Evolutionary conservation across 2,113 vertebrate species (phyloP).

Genomic region (Ctenomys sociabilis): DNA sequence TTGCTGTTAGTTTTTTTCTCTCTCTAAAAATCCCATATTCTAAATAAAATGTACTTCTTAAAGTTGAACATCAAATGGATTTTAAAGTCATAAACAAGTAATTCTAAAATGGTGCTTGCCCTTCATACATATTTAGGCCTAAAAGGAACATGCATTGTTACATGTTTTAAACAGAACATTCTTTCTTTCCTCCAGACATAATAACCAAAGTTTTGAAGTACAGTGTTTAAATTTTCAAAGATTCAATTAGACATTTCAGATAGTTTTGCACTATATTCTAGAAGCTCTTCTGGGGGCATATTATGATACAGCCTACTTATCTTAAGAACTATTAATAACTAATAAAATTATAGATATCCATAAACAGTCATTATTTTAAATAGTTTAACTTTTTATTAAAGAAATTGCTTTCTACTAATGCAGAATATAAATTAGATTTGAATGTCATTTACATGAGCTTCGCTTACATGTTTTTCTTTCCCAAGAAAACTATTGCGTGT

Average conservation of each 20-base stretch:
- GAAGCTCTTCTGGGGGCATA: not conserved
- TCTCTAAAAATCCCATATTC: slow-evolving; percentile 17
- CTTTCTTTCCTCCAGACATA: not conserved
- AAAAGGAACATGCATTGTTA: not conserved
- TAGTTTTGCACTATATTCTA: not conserved
- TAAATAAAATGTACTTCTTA: slow-evolving; percentile 29
- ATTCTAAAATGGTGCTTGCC: not conserved
- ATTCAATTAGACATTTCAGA: not conserved
- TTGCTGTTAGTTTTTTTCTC: not conserved
- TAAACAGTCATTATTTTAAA: not conserved
- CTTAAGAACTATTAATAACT: not conserved
- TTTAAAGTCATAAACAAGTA: slow-evolving; percentile 5
- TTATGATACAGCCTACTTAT: not conserved
- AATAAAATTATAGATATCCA: too few relatives aligned
- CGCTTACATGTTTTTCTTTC: not conserved
- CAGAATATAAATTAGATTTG: slow-evolving; percentile 30
- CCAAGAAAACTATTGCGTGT: not conserved
- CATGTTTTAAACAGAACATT: not conserved
- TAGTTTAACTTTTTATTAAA: not conserved
- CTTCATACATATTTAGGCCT: not conserved
- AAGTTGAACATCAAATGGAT: not conserved
- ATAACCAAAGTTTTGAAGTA: slow-evolving; percentile 8
- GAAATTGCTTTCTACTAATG: not conserved
- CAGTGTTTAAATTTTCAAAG: not conserved
- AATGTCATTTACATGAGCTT: not conserved